Percentiles rank a stretch among this genome's conserved stretches.
Evolutionary conservation across 2,797 vertebrate species (phyloP).

Genomic region (Poecilia wingei): DNA sequence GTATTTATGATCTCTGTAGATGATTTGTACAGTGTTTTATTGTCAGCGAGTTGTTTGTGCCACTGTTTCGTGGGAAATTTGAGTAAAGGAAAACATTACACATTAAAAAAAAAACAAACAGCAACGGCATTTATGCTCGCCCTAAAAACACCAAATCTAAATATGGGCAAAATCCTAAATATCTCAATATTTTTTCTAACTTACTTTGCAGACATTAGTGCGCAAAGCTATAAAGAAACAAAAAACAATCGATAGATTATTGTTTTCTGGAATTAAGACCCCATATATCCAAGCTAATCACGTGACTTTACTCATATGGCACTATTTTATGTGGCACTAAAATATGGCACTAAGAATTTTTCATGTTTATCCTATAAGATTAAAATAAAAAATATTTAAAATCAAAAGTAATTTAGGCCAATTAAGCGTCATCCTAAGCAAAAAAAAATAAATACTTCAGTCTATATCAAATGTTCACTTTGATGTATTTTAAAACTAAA

Average conservation of each 20-base stretch:
- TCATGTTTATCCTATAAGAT: neutral
- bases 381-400: neutral
- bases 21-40: constrained; percentile 46
- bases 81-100: constrained; percentile 5
- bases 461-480: neutral
- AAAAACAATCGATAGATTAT: neutral
- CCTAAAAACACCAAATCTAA: neutral
- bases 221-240: neutral
- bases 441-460: neutral
- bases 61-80: neutral
- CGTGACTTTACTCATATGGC: neutral
- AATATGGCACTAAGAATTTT: neutral
- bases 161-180: neutral
- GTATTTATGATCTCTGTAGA: constrained; percentile 48
- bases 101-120: neutral
- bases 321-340: too few relatives aligned
- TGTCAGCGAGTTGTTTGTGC: constrained; percentile 15
- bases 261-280: neutral
- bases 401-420: neutral
- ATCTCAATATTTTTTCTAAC: neutral
- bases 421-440: neutral
- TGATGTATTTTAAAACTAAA: neutral
- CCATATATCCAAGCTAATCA: neutral
- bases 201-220: neutral
- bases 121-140: neutral